Percentiles rank a stretch among this genome's conserved stretches.
phyloP scores from a whole-genome alignment of 1,140 invertebrate genomes.

The Drosophila lacteicornis region DNA sequence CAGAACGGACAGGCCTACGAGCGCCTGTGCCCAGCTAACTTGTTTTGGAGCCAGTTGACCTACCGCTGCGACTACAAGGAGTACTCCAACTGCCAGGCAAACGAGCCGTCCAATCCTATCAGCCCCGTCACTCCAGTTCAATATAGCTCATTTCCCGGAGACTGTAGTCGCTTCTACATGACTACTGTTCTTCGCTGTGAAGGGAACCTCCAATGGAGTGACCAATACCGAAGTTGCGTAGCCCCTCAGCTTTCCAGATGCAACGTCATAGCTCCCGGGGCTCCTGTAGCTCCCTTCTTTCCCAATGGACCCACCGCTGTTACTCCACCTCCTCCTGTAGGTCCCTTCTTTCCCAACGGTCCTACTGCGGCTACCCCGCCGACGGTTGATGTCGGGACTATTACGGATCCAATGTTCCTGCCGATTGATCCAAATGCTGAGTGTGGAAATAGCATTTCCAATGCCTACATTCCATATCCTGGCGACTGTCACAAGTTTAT shows the following conservation, averaged over 20 bases:
- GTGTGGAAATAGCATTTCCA: constrained; percentile 19
- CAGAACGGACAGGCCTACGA: constrained; percentile 15
- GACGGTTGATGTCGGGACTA: neutral
- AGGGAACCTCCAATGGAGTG: constrained; percentile 43
- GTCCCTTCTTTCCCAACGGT: neutral
- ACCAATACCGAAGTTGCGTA: constrained; percentile 24
- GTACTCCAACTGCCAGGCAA: constrained; percentile 36
- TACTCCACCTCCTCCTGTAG: neutral
- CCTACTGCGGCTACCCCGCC: constrained; percentile 52
- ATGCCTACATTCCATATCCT: constrained; percentile 60
- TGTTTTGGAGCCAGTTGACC: constrained; percentile 57
- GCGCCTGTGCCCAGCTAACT: constrained; percentile 52
- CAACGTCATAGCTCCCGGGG: too few species aligned
- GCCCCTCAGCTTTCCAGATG: constrained; percentile 16
- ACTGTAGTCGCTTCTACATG: constrained; percentile 52
- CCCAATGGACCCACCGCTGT: neutral
- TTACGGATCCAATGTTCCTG: neutral
- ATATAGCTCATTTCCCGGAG: constrained; percentile 41
- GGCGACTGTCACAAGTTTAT: constrained; percentile 73
- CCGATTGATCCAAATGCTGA: constrained; percentile 27
- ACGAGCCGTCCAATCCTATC: neutral
- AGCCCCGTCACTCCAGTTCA: neutral
- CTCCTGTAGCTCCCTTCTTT: neutral
- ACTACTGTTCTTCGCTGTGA: constrained; percentile 24
- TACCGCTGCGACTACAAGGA: constrained; percentile 60